phyloP scores from a whole-genome alignment of 2,888 invertebrate species.

The Eumerus sabulonum region DNA sequence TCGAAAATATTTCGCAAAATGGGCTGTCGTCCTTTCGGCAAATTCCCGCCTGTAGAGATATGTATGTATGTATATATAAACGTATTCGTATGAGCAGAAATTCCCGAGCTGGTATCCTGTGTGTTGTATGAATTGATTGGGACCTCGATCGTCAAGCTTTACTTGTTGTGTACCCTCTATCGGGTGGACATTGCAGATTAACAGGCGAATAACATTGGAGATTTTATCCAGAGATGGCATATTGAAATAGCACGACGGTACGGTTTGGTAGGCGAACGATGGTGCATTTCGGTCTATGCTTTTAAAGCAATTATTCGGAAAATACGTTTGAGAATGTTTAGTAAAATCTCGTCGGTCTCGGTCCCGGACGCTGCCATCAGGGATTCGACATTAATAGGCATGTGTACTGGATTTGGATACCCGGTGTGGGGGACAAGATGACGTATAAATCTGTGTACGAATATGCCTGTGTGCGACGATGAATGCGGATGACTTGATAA shows the following conservation, averaged over 20 bases:
- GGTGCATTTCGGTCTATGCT: constrained; percentile 57
- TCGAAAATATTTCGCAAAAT: constrained; percentile 57
- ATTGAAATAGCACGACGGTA: constrained; percentile 16
- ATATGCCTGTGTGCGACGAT: too few species aligned
- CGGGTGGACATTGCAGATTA: constrained; percentile 55
- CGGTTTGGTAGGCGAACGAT: constrained; percentile 19
- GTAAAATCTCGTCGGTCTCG: constrained; percentile 26
- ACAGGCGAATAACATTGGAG: constrained; percentile 62
- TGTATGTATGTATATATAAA: too few species aligned
- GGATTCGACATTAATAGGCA: too few species aligned
- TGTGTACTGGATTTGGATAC: too few species aligned
- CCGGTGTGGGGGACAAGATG: too few species aligned
- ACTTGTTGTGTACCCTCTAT: too few species aligned
- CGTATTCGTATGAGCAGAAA: too few species aligned
- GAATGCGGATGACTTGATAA: constrained; percentile 50
- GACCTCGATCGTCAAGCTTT: too few species aligned
- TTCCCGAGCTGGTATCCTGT: constrained; percentile 31
- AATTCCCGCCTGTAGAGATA: constrained; percentile 4
- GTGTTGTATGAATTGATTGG: too few species aligned
- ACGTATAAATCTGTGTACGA: too few species aligned
- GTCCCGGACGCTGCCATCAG: too few species aligned
- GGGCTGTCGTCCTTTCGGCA: constrained; percentile 53
- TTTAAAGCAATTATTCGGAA: constrained; percentile 67
- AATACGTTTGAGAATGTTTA: constrained; percentile 59
- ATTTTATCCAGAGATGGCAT: constrained; percentile 50